A percentile compares a stretch with the other conserved stretches of the same genome.
These are phyloP conservation scores for Megaceryle maxima DNA, from an alignment of 2,113 vertebrate genomes.

Conservation along the genomic window DNA sequence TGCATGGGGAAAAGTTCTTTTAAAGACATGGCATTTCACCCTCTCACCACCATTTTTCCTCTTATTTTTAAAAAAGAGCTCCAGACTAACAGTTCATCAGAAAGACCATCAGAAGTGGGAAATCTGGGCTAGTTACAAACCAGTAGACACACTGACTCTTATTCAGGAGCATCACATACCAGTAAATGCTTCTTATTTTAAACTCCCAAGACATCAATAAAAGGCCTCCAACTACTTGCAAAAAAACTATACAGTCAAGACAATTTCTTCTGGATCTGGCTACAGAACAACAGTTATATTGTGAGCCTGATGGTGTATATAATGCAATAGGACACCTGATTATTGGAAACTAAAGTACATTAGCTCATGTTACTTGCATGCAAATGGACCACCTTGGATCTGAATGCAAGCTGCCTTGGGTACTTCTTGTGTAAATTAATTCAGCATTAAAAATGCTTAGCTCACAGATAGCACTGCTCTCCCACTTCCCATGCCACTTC, in stretches of 20 bases:
- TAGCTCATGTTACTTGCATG: background rate
- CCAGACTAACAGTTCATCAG: background rate
- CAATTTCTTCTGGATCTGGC: background rate
- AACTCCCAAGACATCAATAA: background rate
- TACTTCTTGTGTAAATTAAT: background rate
- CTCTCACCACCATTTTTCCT: background rate
- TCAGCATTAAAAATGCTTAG: background rate
- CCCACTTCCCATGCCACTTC: background rate
- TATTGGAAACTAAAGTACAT: background rate
- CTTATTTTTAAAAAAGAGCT: background rate
- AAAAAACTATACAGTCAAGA: background rate
- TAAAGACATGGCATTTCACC: background rate
- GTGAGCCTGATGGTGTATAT: background rate
- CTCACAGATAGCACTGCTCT: background rate
- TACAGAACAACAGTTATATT: background rate
- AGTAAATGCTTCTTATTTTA: background rate
- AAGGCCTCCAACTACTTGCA: background rate
- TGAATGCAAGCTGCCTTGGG: background rate
- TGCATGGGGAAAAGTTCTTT: background rate
- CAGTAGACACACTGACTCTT: background rate
- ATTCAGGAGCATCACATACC: background rate
- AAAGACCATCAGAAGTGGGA: background rate
- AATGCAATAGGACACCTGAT: background rate
- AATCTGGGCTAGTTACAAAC: background rate
- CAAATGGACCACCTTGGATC: background rate